phyloP scores from a whole-genome alignment of 1,140 invertebrate genomes.

The Chironomus tepperi region DNA sequence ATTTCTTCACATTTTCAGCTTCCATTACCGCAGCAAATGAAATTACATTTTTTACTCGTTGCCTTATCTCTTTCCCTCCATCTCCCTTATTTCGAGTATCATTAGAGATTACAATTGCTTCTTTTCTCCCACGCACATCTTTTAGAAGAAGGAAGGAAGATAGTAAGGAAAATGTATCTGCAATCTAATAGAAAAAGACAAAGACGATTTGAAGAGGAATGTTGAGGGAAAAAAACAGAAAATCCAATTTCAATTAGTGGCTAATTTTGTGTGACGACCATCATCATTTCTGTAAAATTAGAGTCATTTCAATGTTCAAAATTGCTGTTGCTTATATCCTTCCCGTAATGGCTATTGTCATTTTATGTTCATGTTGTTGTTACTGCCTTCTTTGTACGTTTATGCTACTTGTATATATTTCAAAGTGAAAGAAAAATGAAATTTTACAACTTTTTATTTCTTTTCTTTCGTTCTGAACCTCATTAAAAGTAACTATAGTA shows the following conservation, averaged over 20 bases:
- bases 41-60: too few species aligned
- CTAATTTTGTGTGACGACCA: conserved; percentile 23
- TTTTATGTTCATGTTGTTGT: conserved; percentile 5
- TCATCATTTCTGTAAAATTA: conserved; percentile 11
- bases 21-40: too few species aligned
- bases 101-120: too few species aligned
- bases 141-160: too few species aligned
- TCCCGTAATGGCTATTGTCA: background rate
- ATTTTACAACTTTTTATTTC: conserved; percentile 7
- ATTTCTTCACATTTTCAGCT: too few species aligned
- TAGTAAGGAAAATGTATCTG: too few species aligned
- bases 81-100: too few species aligned
- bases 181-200: background rate
- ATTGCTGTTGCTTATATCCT: too few species aligned
- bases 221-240: background rate
- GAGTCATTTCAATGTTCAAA: background rate
- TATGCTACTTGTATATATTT: background rate
- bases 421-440: background rate
- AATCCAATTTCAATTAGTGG: conserved; percentile 20
- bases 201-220: background rate
- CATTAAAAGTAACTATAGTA: conserved; percentile 20
- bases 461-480: background rate
- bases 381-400: background rate
- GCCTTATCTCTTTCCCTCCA: too few species aligned
- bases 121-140: too few species aligned